Base-by-base conservation (phyloP, 1,140 invertebrate genomes). In the Drosophila ficusphila region DNA sequence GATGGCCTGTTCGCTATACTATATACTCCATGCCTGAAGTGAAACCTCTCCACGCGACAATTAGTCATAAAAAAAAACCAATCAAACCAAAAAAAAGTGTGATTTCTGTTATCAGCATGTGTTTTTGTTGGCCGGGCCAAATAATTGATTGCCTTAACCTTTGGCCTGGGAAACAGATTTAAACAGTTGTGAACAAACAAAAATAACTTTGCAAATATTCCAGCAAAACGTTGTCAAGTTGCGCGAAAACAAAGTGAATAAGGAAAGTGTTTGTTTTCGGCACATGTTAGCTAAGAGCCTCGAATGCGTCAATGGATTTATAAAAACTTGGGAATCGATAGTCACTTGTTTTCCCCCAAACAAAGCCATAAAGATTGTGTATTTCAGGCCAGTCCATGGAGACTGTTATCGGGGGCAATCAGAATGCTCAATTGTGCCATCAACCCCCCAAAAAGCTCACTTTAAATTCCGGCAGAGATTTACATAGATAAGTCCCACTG, bases 1-100 rank as follows among this genome's bases (percentile, higher is more conserved):
- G 42, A 29, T 23, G 54, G 19, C 19, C 12, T 36, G 18, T 14
- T 62, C 21, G 14, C 27, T 19, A 44, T 33, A 44, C 29, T 60
- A 8, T 44, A 38, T 44, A 42, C 27, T 64, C 33, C 25, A 64
- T 62, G 34, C 33, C 16, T 3, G 8, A 14, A 29, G 14, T 12
- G 41, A n/a, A 23, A 52, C 42, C 39, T 42, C 51, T 52, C 16
- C n/a, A 29, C 27, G 41, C 9, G 31, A 25, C 25, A 53, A 74
- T 81, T 81, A 82, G 36, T 81, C 78, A 81, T 81, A 76, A 54
- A 76, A 64, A 64, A 21, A n/a, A 54, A 41, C 31, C 6, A 38
- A 36, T 18, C 0, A 9, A 33, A 19, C 0, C 9, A 3, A 19
- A 11, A 64, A 19, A 38, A 34, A 74, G 12, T 52, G 44, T 56